Conservation (phyloP, 2,888 invertebrate species). For the Athalia rosae region DNA sequence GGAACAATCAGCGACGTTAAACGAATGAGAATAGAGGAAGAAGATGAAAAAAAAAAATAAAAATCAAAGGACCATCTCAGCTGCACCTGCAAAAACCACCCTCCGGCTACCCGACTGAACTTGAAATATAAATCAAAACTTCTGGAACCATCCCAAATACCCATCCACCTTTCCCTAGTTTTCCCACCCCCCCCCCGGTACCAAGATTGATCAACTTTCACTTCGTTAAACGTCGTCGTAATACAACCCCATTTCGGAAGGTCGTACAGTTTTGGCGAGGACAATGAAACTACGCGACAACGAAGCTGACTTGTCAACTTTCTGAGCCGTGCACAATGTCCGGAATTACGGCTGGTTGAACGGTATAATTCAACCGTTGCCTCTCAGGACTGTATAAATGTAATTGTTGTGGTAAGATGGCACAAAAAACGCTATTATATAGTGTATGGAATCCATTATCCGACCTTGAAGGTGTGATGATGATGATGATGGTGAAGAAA, state of each 20-base stretch:
- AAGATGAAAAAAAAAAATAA: neutral
- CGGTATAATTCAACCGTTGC: conserved; percentile 52
- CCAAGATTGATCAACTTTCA: neutral
- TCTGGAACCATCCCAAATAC: no score
- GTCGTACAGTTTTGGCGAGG: conserved; percentile 13
- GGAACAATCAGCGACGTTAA: neutral
- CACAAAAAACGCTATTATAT: neutral
- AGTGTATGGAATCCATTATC: no score
- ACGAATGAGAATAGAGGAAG: neutral
- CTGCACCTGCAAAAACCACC: no score
- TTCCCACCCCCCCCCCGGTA: no score
- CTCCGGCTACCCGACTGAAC: no score
- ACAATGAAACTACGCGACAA: conserved; percentile 37
- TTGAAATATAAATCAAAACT: no score
- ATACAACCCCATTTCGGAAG: conserved; percentile 1
- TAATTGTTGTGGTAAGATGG: conserved; percentile 12
- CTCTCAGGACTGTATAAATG: conserved; percentile 54
- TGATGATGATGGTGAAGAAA: no score
- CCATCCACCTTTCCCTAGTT: no score
- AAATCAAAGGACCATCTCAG: neutral
- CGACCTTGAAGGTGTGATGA: no score
- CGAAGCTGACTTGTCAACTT: conserved; percentile 26
- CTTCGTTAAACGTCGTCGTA: neutral
- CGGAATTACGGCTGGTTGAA: conserved; percentile 65
- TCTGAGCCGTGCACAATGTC: conserved; percentile 59